Percentiles rank a stretch among this genome's conserved stretches.
phyloP scores from a whole-genome alignment of 2,888 invertebrate genomes.

The Iphiclides podalirius region DNA sequence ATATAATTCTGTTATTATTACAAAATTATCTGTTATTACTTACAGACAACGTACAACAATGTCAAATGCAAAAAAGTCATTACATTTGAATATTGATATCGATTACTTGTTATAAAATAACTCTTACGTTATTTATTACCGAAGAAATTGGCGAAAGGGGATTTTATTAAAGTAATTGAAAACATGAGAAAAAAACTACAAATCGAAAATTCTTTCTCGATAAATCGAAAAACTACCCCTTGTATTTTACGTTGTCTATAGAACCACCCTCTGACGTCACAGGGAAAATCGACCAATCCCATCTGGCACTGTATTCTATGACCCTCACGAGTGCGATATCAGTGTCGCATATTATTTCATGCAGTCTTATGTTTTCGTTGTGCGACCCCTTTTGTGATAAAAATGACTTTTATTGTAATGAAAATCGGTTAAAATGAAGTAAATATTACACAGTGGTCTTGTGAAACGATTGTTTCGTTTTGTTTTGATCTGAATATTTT shows the following conservation, averaged over 20 bases:
- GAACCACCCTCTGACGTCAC: constrained; percentile 81
- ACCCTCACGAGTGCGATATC: constrained; percentile 59
- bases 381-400: constrained; percentile 58
- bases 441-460: constrained; percentile 37
- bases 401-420: constrained; percentile 58
- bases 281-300: constrained; percentile 82
- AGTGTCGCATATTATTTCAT: constrained; percentile 61
- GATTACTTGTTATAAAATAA: no score
- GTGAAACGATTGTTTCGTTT: constrained; percentile 61
- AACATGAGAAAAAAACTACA: no score
- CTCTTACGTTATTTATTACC: no score
- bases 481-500: constrained; percentile 52
- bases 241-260: constrained; percentile 66
- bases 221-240: constrained; percentile 42
- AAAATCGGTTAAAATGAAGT: constrained; percentile 65
- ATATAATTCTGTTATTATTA: no score
- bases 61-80: no score
- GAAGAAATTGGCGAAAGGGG: no score
- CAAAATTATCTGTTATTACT: no score
- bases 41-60: no score
- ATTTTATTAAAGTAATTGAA: no score
- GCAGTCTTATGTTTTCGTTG: constrained; percentile 70
- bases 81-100: no score
- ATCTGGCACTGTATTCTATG: constrained; percentile 73
- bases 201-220: constrained; percentile 4